These are phyloP conservation scores for Cotesia congregata DNA, from an alignment of 2,888 invertebrate genomes.

Conservation along the genomic window DNA sequence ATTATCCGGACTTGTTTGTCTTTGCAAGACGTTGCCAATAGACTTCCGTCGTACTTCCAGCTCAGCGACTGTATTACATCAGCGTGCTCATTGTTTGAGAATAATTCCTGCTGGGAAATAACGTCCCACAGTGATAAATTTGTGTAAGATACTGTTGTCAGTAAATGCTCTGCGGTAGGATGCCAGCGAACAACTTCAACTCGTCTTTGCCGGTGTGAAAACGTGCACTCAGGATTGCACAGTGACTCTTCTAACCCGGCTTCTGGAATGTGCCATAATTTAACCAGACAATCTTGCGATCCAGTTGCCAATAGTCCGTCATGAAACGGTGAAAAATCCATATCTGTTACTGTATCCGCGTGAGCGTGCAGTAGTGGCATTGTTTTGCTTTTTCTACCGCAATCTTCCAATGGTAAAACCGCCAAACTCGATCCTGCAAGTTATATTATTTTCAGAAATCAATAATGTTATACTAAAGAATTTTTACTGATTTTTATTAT, in stretches of 20 bases:
- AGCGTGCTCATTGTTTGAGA: conserved; percentile 82
- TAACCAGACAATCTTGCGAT: conserved; percentile 88
- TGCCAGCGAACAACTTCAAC: conserved; percentile 94
- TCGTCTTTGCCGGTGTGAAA: conserved; percentile 86
- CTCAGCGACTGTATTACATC: conserved; percentile 91
- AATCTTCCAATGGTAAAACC: conserved; percentile 88
- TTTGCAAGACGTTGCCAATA: conserved; percentile 89
- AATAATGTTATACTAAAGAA: no score
- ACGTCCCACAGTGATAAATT: conserved; percentile 90
- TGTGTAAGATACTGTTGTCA: conserved; percentile 88
- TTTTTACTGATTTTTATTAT: no score
- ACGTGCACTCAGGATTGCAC: conserved; percentile 83
- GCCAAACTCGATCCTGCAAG: conserved; percentile 86
- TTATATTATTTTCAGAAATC: neutral
- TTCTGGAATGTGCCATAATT: conserved; percentile 91
- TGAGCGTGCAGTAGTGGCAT: conserved; percentile 90
- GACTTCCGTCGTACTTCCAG: conserved; percentile 90
- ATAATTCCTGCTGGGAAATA: conserved; percentile 84
- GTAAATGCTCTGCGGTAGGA: conserved; percentile 89
- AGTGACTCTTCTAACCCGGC: conserved; percentile 83
- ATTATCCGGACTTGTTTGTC: conserved; percentile 90
- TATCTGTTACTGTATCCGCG: conserved; percentile 92
- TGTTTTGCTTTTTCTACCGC: conserved; percentile 89
- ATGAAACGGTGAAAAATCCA: conserved; percentile 96
- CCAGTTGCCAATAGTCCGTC: conserved; percentile 93